Evolutionary conservation across 2,797 vertebrate genomes (phyloP), one percentile per base, ranked within the genome.

Genomic region (Lacerta agilis): DNA sequence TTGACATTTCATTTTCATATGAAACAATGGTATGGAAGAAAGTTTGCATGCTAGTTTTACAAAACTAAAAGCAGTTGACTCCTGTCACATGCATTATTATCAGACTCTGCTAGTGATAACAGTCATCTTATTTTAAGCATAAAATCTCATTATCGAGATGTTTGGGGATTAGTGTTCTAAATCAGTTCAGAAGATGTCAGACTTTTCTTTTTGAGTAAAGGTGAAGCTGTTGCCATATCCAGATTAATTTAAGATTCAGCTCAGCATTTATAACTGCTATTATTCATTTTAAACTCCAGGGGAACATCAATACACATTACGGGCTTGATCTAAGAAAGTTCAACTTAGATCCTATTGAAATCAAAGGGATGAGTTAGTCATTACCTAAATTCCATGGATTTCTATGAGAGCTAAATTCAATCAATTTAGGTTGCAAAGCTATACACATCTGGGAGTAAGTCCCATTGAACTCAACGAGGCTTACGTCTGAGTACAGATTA

Each of bases 101-200:
- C 15, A 41, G 15, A 71, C 41, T 58, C 36, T 85, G 36, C 25
- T 64, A 81, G 55, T 64, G 71, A n/a, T 55, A 61, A 36, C n/a
- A 29, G 15, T 69, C 29, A 71, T 25, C 49, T 17, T 17, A 76
- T 85, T 81, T 81, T 8, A 79, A 76, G 29, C 15, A 10, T 82
- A 75, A 82, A 87, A 72, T 41, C 78, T n/a, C 29, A 73, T 73
- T 81, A 87, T 81, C 55, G 8, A 67, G 17, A 33, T 80, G 43
- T 80, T 75, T 88, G 25, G 33, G 23, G 11, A 66, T 36, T 81
- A 75, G 38, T 29, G 41, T 81, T 75, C 41, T 80, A 80, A 79
- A 75, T 64, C 55, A 67, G 10, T 67, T 81, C 49, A 55, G 38
- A 88, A 88, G 27, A 23, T 20, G 45, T 71, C 29, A 78, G 11